A percentile compares a stretch with the other conserved stretches of the same genome.
Evolutionary conservation across 2,113 vertebrate genomes (phyloP).

Genomic region (Rhabdornis inornatus): DNA sequence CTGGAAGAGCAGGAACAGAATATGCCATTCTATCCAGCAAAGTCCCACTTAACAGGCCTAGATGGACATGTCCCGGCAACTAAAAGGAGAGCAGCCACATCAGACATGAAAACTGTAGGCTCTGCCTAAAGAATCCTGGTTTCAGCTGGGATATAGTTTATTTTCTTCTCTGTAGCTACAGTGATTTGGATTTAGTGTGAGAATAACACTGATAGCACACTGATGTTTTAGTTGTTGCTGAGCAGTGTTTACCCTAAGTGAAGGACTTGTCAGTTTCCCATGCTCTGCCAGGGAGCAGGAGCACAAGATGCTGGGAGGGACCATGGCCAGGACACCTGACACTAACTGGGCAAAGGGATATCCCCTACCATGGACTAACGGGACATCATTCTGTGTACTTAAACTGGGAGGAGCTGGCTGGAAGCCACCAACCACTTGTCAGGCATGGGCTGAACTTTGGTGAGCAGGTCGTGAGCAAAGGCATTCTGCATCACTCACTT

Average conservation of each 20-base stretch:
- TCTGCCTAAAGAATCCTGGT: not conserved
- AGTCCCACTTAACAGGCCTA: not conserved
- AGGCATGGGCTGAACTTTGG: not conserved
- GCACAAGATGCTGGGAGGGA: not conserved
- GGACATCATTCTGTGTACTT: not conserved
- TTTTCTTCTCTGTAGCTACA: not conserved
- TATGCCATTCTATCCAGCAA: not conserved
- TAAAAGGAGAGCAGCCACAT: not conserved
- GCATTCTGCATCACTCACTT: not conserved
- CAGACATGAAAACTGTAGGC: not conserved
- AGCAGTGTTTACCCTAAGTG: not conserved
- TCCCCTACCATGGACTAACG: not conserved
- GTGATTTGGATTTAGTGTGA: not conserved
- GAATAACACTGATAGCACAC: not conserved
- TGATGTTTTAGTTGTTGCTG: not conserved
- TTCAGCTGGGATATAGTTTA: not conserved
- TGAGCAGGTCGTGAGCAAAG: not conserved
- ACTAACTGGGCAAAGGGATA: not conserved
- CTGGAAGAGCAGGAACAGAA: not conserved
- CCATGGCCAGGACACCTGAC: not conserved
- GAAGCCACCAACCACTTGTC: not conserved
- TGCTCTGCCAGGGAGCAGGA: not conserved
- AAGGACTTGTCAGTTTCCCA: not conserved
- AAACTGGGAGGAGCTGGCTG: not conserved
- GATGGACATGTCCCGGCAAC: not conserved